Percentiles rank a stretch among this genome's conserved stretches.
Evolutionary conservation across 2,888 invertebrate genomes (phyloP).

Genomic region (Acanthopleura granulata): DNA sequence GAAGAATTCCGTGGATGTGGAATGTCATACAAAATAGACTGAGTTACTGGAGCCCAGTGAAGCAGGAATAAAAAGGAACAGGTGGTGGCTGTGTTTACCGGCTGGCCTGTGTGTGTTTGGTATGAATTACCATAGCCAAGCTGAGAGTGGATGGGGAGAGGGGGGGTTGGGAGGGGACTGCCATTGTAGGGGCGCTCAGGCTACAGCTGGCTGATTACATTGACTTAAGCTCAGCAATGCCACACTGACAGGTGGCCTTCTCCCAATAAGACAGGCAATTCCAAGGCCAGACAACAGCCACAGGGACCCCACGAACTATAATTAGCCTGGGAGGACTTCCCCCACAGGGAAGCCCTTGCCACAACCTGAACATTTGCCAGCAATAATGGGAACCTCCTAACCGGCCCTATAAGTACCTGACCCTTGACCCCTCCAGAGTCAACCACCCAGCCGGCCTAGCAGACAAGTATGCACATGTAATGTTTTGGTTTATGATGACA

Average conservation of each 20-base stretch:
- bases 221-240: background rate
- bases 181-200: background rate
- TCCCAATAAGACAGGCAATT: background rate
- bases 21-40: too few species aligned
- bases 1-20: background rate
- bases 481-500: background rate
- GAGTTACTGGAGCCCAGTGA: too few species aligned
- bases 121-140: background rate
- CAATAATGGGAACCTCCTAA: slow-evolving; percentile 6
- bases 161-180: background rate
- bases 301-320: background rate
- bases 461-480: slow-evolving; percentile 14
- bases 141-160: slow-evolving; percentile 10
- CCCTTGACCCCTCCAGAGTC: slow-evolving; percentile 31
- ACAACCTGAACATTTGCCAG: slow-evolving; percentile 10
- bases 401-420: slow-evolving; percentile 28
- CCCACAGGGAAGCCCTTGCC: slow-evolving; percentile 15
- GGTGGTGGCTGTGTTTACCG: too few species aligned
- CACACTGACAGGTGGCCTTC: background rate
- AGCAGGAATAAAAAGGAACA: too few species aligned
- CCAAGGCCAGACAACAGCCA: background rate
- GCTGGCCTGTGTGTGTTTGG: too few species aligned
- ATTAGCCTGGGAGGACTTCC: slow-evolving; percentile 9
- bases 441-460: background rate
- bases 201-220: slow-evolving; percentile 9